Evolutionary conservation across 1,140 invertebrate genomes (phyloP), one percentile per base, ranked within the genome.

Genomic region (Drosophila suzukii): DNA sequence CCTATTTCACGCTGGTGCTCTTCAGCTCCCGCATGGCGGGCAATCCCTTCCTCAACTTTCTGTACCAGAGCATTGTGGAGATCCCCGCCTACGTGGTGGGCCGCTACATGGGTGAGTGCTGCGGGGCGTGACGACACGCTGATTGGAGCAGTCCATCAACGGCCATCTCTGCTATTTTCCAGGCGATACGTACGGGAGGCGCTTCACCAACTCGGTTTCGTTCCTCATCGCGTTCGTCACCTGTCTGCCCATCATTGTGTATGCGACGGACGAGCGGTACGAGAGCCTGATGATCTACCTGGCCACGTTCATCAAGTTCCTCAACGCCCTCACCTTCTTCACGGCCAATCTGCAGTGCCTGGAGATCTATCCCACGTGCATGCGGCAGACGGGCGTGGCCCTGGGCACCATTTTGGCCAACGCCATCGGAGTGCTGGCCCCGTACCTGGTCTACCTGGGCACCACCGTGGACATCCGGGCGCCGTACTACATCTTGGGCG

Each of bases 401-500:
- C 84, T 96, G 68, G 94, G 94, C 44, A 94, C 94, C 71, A 93
- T 95, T 53, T 88, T 94, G 43, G 94, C 94, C 11, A 94, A 94
- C 80, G 83, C 92, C 20, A 92, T 94, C 36, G 93, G 94, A 51
- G 94, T 95, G 12, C 58, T 96, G 10, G 94, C 95, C 0, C 96
- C 96, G 0, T 96, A 96, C 81, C 93, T 97, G 41, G 94, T 96
- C 5, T 95, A 95, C 82, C 92, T 96, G 91, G 96, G 81, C 15
- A 86, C 81, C 38, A 88, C 80, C 6, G 81, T 84, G 13, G 81
- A 93, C 80, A 91, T 90, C 50, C 92, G 83, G 82, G 93, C 91
- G 47, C 93, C 96, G 91, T 95, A 94, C 54, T 92, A 93, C 62
- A 92, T 95, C 44, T 93, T 94, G 90, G 90, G 93, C 12, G 89